These are phyloP conservation scores for Drosophila emarginata DNA, from an alignment of 2,888 invertebrate species.

Conservation along the genomic window DNA sequence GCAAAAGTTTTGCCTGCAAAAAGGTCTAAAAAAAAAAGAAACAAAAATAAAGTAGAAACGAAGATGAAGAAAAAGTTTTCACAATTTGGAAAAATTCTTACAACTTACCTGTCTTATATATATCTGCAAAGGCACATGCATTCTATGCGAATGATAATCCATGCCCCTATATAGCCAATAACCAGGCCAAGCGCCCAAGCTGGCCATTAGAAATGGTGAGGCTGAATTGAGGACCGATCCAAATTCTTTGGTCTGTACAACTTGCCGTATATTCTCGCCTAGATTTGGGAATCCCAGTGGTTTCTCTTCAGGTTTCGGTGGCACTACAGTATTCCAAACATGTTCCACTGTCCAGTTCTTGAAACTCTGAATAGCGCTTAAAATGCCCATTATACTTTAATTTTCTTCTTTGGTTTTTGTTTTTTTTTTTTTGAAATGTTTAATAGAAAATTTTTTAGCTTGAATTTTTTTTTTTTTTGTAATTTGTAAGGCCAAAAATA, in stretches of 20 bases:
- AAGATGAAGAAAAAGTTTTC: too few relatives aligned
- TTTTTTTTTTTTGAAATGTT: not conserved
- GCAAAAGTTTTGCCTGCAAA: conserved; percentile 68
- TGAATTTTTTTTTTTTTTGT: not conserved
- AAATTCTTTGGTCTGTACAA: conserved; percentile 57
- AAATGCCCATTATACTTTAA: conserved; percentile 48
- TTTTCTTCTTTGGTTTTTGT: not conserved
- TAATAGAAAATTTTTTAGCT: not conserved
- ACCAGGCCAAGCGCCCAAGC: conserved; percentile 69
- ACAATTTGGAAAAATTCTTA: too few relatives aligned
- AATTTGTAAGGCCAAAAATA: not conserved
- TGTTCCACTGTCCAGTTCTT: conserved; percentile 35
- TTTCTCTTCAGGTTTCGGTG: not conserved
- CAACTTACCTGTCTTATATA: conserved; percentile 65
- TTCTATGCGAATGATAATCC: conserved; percentile 61
- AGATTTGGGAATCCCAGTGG: conserved; percentile 42
- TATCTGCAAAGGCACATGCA: conserved; percentile 53
- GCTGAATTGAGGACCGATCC: conserved; percentile 44
- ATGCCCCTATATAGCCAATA: conserved; percentile 69
- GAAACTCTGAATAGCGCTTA: conserved; percentile 13
- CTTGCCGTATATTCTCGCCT: conserved; percentile 59
- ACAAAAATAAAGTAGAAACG: not conserved
- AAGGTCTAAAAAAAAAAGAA: conserved; percentile 58
- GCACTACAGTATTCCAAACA: conserved; percentile 5
- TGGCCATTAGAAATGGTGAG: conserved; percentile 58